Percentiles rank a stretch among this genome's conserved stretches.
Evolutionary conservation across 2,113 vertebrate species (phyloP).

Genomic region (Leucopternis melanops): DNA sequence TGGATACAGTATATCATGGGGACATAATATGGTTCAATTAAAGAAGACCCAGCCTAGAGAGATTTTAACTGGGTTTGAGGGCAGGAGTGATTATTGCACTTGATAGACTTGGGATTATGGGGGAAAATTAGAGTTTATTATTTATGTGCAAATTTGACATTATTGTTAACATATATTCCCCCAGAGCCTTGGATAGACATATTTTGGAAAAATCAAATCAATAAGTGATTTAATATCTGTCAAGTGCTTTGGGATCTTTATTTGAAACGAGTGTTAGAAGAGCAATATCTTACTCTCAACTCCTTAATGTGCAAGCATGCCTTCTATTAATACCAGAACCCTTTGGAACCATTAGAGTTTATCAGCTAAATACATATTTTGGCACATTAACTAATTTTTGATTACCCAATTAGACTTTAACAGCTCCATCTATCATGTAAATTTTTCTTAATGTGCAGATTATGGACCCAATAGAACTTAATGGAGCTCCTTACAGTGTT

Average conservation of each 20-base stretch:
- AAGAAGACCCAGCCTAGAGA: neutral
- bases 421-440: conserved; percentile 63
- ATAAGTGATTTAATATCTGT: conserved; percentile 59
- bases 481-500: conserved; percentile 60
- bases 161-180: conserved; percentile 40
- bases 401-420: conserved; percentile 66
- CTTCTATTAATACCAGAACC: conserved; percentile 55
- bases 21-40: neutral
- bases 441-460: conserved; percentile 62
- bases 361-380: conserved; percentile 68
- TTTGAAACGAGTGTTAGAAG: neutral
- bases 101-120: conserved; percentile 26
- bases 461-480: conserved; percentile 67
- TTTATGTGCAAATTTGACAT: conserved; percentile 43
- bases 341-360: conserved; percentile 64
- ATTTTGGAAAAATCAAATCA: conserved; percentile 64
- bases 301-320: conserved; percentile 28
- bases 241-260: conserved; percentile 56
- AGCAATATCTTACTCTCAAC: conserved; percentile 22
- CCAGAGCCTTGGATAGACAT: conserved; percentile 29
- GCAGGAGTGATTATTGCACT: conserved; percentile 8
- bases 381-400: conserved; percentile 68
- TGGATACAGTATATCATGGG: neutral
- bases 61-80: neutral
- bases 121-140: conserved; percentile 39